Conservation (phyloP, 2,888 invertebrate species). For the Cataglyphis altisquamis region DNA sequence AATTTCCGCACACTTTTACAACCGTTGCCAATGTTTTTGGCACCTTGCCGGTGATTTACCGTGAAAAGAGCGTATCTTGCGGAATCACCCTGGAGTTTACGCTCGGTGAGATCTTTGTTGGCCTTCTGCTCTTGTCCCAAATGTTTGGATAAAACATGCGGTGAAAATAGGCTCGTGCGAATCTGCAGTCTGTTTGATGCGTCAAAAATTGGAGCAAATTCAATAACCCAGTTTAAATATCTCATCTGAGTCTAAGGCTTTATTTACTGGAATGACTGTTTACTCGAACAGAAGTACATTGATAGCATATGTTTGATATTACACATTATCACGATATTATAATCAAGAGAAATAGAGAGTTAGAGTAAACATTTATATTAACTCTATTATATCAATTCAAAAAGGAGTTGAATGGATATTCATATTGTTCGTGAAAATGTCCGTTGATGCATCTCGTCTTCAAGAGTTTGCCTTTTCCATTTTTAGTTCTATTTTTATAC, state of each 20-base stretch:
- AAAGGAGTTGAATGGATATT: neutral
- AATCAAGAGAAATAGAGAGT: neutral
- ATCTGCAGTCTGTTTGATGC: neutral
- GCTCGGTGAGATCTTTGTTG: neutral
- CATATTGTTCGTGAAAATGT: neutral
- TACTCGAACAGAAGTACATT: neutral
- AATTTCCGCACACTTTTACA: slow-evolving; percentile 42
- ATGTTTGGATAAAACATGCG: slow-evolving; percentile 15
- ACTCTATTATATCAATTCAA: slow-evolving; percentile 13
- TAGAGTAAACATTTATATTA: slow-evolving; percentile 1
- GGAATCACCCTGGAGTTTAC: slow-evolving; percentile 10
- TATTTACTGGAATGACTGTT: slow-evolving; percentile 14
- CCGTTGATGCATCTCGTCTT: neutral
- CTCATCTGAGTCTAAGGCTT: neutral
- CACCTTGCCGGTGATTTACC: slow-evolving; percentile 28
- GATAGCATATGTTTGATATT: slow-evolving; percentile 28
- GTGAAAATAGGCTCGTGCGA: slow-evolving; percentile 10
- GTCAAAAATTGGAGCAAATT: slow-evolving; percentile 35
- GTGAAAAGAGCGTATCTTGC: slow-evolving; percentile 1
- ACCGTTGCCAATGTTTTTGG: slow-evolving; percentile 42
- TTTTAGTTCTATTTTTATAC: neutral
- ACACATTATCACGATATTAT: neutral
- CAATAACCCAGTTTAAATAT: slow-evolving; percentile 32
- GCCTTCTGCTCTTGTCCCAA: neutral
- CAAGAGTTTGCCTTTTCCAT: neutral